Conservation (phyloP, 1,140 invertebrate species). For the Cotesia vestalis region DNA sequence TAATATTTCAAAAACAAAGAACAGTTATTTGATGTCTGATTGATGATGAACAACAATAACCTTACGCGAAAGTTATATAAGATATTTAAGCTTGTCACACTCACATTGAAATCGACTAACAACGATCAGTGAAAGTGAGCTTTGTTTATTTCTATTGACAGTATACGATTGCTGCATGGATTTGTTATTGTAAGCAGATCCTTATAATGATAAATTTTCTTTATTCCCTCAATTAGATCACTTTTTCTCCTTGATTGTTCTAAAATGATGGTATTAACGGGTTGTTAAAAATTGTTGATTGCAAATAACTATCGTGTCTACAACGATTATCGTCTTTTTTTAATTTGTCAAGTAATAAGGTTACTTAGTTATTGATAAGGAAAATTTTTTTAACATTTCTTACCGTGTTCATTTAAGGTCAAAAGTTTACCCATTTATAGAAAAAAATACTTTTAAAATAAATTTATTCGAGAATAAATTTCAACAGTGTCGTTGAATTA, state of each 20-base stretch:
- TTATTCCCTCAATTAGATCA: not conserved
- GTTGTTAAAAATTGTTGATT: too few species aligned
- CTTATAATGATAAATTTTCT: not conserved
- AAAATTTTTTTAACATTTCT: too few species aligned
- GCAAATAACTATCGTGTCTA: too few species aligned
- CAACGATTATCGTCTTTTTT: too few species aligned
- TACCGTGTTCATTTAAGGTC: too few species aligned
- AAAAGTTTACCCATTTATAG: constrained; percentile 3
- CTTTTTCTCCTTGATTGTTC: too few species aligned
- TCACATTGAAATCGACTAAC: not conserved
- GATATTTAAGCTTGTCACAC: constrained; percentile 23
- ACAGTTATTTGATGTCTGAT: too few species aligned
- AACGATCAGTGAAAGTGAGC: constrained; percentile 34
- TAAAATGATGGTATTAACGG: too few species aligned
- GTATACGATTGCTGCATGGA: not conserved
- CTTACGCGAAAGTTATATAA: constrained; percentile 23
- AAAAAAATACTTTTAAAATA: constrained; percentile 4
- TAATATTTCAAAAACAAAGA: too few species aligned
- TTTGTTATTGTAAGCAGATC: not conserved
- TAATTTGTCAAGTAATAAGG: too few species aligned
- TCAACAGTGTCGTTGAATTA: constrained; percentile 6
- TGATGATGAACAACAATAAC: not conserved
- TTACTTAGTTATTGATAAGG: too few species aligned
- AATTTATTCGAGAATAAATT: constrained; percentile 19
- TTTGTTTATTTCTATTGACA: not conserved